These are phyloP conservation scores for Gallinago undulata DNA, from an alignment of 2,113 vertebrate species.

Conservation along the genomic window DNA sequence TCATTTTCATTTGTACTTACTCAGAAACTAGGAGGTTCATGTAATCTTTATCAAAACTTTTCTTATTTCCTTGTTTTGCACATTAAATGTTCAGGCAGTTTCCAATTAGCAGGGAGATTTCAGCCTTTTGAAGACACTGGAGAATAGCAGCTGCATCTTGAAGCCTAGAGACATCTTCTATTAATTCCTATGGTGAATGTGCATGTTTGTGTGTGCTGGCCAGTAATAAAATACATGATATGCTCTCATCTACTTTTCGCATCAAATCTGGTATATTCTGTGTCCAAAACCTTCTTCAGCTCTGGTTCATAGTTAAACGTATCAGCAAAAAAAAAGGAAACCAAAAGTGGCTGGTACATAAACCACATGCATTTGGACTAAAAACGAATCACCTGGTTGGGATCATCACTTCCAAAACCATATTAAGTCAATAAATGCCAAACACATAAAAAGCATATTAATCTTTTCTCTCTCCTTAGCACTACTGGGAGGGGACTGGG, in stretches of 20 bases:
- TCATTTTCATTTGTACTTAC: neutral
- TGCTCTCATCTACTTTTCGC: neutral
- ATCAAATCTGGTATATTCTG: neutral
- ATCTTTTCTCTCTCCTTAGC: neutral
- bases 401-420: neutral
- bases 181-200: neutral
- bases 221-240: neutral
- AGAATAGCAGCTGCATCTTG: neutral
- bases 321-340: neutral
- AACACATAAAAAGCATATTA: neutral
- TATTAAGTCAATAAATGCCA: neutral
- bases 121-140: neutral
- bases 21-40: neutral
- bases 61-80: neutral
- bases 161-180: neutral
- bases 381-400: neutral
- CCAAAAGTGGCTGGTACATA: neutral
- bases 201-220: neutral
- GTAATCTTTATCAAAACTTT: neutral
- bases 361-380: neutral
- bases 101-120: neutral
- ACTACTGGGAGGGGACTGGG: neutral
- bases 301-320: neutral
- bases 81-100: neutral
- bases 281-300: neutral